These are phyloP conservation scores for Drosophila barbarae DNA, from an alignment of 2,888 invertebrate species.

Conservation along the genomic window DNA sequence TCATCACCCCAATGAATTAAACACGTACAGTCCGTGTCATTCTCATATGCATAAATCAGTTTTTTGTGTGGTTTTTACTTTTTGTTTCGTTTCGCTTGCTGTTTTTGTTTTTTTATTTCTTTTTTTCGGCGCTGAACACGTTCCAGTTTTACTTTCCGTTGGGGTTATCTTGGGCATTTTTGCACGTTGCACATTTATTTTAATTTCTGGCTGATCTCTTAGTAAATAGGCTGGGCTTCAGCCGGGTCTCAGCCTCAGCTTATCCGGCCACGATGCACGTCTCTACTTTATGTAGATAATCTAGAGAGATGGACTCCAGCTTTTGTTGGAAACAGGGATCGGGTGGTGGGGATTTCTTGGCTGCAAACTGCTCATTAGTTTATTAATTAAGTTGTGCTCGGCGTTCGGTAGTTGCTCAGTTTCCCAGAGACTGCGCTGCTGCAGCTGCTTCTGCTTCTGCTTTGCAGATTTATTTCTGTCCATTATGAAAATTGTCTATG, in stretches of 20 bases:
- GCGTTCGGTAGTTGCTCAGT: conserved; percentile 36
- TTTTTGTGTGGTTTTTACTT: conserved; percentile 20
- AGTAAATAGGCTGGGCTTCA: conserved; percentile 49
- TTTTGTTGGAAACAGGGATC: neutral
- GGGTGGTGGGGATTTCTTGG: conserved; percentile 33
- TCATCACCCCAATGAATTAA: neutral
- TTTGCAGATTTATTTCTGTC: conserved; percentile 69
- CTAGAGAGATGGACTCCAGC: conserved; percentile 25
- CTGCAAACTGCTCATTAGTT: conserved; percentile 72
- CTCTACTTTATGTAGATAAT: conserved; percentile 55
- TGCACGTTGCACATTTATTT: conserved; percentile 73
- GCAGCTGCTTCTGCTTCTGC: conserved; percentile 29
- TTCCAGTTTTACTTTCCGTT: conserved; percentile 39
- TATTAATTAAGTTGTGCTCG: conserved; percentile 71
- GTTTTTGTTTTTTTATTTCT: neutral
- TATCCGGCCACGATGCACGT: conserved; percentile 30
- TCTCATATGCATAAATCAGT: conserved; percentile 45
- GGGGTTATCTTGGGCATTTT: conserved; percentile 52
- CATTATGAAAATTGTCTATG: conserved; percentile 72
- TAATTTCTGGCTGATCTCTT: conserved; percentile 62
- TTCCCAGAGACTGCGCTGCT: conserved; percentile 33
- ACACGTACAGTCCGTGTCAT: conserved; percentile 23
- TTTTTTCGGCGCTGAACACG: conserved; percentile 38
- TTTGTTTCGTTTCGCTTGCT: conserved; percentile 22
- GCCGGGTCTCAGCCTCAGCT: neutral